phyloP scores from a whole-genome alignment of 2,113 vertebrate genomes.

The Collichthys lucidus region DNA sequence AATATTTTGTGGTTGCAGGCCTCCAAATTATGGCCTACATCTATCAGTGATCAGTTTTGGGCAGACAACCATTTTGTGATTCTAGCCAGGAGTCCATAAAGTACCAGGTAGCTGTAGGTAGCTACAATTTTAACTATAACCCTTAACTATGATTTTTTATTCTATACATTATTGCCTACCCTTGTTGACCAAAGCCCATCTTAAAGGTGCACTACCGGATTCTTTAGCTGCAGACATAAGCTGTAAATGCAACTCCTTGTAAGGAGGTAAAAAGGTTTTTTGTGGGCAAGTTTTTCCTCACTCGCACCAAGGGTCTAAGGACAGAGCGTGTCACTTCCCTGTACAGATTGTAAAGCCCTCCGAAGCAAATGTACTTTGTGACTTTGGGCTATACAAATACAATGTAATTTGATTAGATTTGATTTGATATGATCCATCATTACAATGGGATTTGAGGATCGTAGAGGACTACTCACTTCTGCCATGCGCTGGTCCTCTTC shows the following conservation, averaged over 20 bases:
- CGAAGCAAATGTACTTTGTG: too few species aligned
- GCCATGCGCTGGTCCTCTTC: constrained; percentile 98
- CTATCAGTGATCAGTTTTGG: background rate
- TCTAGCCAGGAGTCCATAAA: background rate
- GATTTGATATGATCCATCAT: too few species aligned
- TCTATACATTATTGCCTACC: background rate
- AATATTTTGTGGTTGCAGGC: too few species aligned
- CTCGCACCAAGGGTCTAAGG: too few species aligned
- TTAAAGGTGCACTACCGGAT: background rate
- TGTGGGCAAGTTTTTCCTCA: too few species aligned
- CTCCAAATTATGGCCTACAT: background rate
- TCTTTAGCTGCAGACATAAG: background rate
- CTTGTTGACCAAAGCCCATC: background rate
- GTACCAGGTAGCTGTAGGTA: background rate
- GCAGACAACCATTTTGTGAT: background rate
- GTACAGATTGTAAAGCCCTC: too few species aligned
- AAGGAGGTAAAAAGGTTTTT: too few species aligned
- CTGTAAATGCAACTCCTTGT: background rate
- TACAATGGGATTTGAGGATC: background rate
- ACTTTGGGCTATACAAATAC: too few species aligned
- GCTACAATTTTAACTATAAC: background rate
- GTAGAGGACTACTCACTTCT: constrained; percentile 83
- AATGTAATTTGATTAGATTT: too few species aligned
- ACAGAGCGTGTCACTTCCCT: too few species aligned
- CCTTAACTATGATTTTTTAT: background rate